These are phyloP conservation scores for Margaritifera margaritifera DNA, from an alignment of 2,888 invertebrate genomes.

Conservation along the genomic window DNA sequence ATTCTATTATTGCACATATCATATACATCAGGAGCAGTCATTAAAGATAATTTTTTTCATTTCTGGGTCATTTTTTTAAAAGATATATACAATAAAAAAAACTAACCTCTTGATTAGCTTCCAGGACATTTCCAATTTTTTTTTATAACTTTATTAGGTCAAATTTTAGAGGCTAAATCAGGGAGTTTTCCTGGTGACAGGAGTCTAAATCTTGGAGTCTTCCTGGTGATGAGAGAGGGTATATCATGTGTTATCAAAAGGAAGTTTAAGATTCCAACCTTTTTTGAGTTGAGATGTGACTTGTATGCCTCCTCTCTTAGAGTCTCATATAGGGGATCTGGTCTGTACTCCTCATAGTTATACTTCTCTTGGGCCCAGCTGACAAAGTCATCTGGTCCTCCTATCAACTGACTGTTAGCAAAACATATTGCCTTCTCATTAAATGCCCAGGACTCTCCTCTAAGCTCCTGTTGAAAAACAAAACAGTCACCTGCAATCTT, in stretches of 20 bases:
- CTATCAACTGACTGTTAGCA: slow-evolving; percentile 64
- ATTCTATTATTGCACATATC: no score
- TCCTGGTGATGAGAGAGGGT: not conserved
- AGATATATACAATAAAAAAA: no score
- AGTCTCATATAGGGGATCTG: slow-evolving; percentile 63
- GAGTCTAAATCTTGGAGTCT: no score
- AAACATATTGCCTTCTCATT: slow-evolving; percentile 67
- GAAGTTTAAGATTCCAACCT: slow-evolving; percentile 40
- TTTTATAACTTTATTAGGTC: no score
- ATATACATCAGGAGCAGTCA: no score
- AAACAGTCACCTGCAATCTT: no score
- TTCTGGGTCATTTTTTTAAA: no score
- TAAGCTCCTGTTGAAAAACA: slow-evolving; percentile 55
- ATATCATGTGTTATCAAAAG: not conserved
- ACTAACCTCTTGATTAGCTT: no score
- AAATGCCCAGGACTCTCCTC: slow-evolving; percentile 71
- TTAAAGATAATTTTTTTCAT: no score
- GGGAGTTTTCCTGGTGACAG: no score
- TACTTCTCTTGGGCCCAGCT: slow-evolving; percentile 68
- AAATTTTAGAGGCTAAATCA: no score
- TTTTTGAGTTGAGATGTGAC: slow-evolving; percentile 60
- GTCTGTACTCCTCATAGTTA: slow-evolving; percentile 69
- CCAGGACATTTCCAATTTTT: no score
- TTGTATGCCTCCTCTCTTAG: slow-evolving; percentile 70
- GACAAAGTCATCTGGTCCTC: slow-evolving; percentile 68